These are phyloP conservation scores for Apeltes quadracus DNA, from an alignment of 2,113 vertebrate genomes.

Conservation along the genomic window DNA sequence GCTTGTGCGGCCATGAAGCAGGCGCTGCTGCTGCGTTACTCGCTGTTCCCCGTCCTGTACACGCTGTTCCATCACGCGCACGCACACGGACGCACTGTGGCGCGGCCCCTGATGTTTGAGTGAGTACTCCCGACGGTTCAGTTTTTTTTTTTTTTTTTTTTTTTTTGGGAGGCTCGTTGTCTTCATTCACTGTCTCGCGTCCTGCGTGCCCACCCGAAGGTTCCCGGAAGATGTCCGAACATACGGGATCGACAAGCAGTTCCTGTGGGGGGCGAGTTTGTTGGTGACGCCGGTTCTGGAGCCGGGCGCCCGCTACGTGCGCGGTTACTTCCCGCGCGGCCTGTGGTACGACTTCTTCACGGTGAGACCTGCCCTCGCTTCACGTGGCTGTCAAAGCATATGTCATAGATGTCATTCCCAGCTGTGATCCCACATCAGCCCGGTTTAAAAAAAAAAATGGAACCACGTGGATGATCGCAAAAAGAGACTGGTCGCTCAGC, in stretches of 20 bases:
- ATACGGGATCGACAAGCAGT: slow-evolving; percentile 85
- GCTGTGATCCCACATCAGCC: no score
- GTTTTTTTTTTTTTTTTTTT: no score
- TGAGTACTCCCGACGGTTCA: slow-evolving; percentile 66
- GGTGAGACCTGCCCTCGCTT: slow-evolving; percentile 78
- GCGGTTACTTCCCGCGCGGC: slow-evolving; percentile 84
- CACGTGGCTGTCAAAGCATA: no score
- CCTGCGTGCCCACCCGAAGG: slow-evolving; percentile 57
- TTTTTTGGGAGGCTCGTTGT: neutral
- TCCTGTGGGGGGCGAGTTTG: slow-evolving; percentile 86
- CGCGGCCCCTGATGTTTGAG: slow-evolving; percentile 88
- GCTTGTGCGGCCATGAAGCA: slow-evolving; percentile 84
- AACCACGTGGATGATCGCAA: no score
- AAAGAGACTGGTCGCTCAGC: no score
- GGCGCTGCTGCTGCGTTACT: slow-evolving; percentile 85
- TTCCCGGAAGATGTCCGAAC: slow-evolving; percentile 83
- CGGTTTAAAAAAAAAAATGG: no score
- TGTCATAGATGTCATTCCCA: no score
- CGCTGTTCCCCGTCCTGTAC: slow-evolving; percentile 89
- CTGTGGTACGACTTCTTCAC: slow-evolving; percentile 88
- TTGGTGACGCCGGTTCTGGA: slow-evolving; percentile 87
- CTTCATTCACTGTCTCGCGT: neutral
- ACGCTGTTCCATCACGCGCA: slow-evolving; percentile 89
- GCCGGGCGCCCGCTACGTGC: slow-evolving; percentile 75
- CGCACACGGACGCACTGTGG: slow-evolving; percentile 82